Base-by-base conservation (phyloP, 1,140 invertebrate genomes). In the Drosophila sucinea region DNA sequence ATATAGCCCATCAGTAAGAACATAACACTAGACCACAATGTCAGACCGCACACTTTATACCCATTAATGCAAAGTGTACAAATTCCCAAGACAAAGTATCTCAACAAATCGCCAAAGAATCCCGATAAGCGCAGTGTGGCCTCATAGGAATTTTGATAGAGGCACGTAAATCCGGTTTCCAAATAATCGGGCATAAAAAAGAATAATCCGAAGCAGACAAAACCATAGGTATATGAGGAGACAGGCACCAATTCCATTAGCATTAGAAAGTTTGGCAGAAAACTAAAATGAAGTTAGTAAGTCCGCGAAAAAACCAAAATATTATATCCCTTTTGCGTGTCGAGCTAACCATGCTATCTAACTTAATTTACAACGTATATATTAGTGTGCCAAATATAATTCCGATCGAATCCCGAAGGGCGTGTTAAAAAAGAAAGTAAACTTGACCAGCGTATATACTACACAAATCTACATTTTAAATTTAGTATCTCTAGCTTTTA, bases 111-210 rank as follows among this genome's bases (percentile, higher is more conserved):
- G 4, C 58, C 58, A 32, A 35, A 35, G 5, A 27, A 10, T 10
- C 32, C 5, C 11, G 58, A 35, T 3, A 35, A 60, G 17, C 23
- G 33, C 7, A 60, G 7, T 4, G 58, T 35, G 2, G 29, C 58
- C 32, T 35, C 58, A 27, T 35, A 33, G 0, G 32, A 38, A n/a
- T 60, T 27, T 10, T 35, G n/a, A 35, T 23, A 60, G 6, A 41
- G 58, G 10, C 58, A 60, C 2, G 33, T 33, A 1, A 60, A 35
- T 10, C 32, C 6, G 0, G 38, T 60, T 11, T 40, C 23, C 5
- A 60, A 11, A 27, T 60, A 60, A 1, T 38, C 7, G n/a, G 58
- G 58, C 38, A 60, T 8, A 60, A 60, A 60, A 2, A 60, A 60
- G 8, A 30, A 38, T 17, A 60, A n/a, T 17, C 57, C 57, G 23